Base-by-base conservation (phyloP, 2,113 vertebrate species). In the Vireo altiloquus region DNA sequence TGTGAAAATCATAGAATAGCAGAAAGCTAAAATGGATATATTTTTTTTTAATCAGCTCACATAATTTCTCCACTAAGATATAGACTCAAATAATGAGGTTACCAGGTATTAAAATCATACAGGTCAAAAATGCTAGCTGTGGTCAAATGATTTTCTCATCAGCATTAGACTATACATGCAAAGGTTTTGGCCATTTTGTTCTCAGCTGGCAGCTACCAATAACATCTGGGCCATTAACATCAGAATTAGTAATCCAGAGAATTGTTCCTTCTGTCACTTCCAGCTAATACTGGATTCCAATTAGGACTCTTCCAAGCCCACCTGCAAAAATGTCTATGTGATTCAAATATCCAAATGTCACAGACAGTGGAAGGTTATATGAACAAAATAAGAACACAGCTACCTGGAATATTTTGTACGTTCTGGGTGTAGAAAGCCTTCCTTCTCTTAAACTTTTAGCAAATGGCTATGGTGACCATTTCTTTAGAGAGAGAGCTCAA, bases 191-290 rank as follows among this genome's bases (percentile, higher is more conserved):
- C 89, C 97, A 96, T 96, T 98, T 94, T 97, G 92, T 94, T 98
- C 92, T 97, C 97, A 97, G 95, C 97, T 98, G 98, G 97, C 97
- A 98, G 97, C 95, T 96, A 94, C 94, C 78, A 80, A 81, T 94
- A 97, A 98, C 98, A 98, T 98, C 98, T 98, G 97, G 94, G 82
- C 91, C 95, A 98, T 98, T 98, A 97, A 97, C 96, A 98, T 97
- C 95, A 98, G 95, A 98, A 98, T 97, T 96, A 95, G 93, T 96
- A 98, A 98, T 98, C 97, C 98, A 97, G 97, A 97, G 91, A 96
- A 98, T 98, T 97, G 94, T 97, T 97, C 89, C 87, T 97, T 97
- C 92, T 93, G 86, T 91, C 82, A 94, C 77, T 97, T 97, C 94
- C 95, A 96, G 96, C 86, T 97, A 98, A 97, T 97, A 94, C 96